These are phyloP conservation scores for Halyomorpha halys DNA, from an alignment of 1,140 invertebrate species.

Conservation along the genomic window DNA sequence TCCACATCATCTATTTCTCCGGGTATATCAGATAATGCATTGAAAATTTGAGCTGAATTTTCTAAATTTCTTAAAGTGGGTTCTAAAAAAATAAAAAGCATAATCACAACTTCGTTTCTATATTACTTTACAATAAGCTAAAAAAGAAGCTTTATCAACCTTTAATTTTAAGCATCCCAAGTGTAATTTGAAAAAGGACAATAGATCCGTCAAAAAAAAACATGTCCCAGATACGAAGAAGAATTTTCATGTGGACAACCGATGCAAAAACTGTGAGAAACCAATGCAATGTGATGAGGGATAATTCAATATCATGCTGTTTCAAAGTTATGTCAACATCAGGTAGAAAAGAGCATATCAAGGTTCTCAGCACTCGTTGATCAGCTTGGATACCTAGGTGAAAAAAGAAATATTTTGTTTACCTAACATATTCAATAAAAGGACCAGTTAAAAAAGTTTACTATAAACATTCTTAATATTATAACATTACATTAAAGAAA, in stretches of 20 bases:
- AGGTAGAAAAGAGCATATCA: slow-evolving; percentile 82
- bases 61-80: slow-evolving; percentile 66
- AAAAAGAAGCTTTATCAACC: slow-evolving; percentile 35
- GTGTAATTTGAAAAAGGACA: slow-evolving; percentile 89
- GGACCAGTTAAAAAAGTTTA: too few species aligned
- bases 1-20: slow-evolving; percentile 86
- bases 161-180: slow-evolving; percentile 91
- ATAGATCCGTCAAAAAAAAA: slow-evolving; percentile 93
- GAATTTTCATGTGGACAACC: slow-evolving; percentile 93
- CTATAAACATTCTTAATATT: too few species aligned
- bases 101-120: too few species aligned
- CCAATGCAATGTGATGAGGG: slow-evolving; percentile 94
- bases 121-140: too few species aligned
- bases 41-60: slow-evolving; percentile 95
- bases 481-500: too few species aligned
- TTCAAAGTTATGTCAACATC: slow-evolving; percentile 79
- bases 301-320: slow-evolving; percentile 92
- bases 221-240: slow-evolving; percentile 92
- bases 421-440: too few species aligned
- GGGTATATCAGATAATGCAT: slow-evolving; percentile 88
- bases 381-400: slow-evolving; percentile 74
- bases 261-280: slow-evolving; percentile 96
- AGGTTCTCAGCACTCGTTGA: slow-evolving; percentile 80
- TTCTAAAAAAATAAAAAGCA: slow-evolving; percentile 44
- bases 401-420: not conserved